Percentiles rank a stretch among this genome's conserved stretches.
Evolutionary conservation across 1,140 invertebrate genomes (phyloP).

Genomic region (Sarcophaga peregrina): DNA sequence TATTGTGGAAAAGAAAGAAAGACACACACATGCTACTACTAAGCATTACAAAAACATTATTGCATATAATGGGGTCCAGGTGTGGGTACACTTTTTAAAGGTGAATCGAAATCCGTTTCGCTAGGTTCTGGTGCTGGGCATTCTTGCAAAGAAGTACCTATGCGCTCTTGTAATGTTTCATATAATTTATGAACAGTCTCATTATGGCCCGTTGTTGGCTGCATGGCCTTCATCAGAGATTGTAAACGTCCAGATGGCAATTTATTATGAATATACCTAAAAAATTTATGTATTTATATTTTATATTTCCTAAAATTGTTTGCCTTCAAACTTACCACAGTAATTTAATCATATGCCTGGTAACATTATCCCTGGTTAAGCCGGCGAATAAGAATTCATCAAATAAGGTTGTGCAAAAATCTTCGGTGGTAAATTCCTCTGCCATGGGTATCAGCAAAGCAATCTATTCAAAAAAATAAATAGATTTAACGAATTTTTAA

Average conservation of each 20-base stretch:
- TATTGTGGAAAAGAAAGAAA: neutral
- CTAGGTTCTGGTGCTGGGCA: slow-evolving; percentile 69
- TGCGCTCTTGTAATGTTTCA: slow-evolving; percentile 81
- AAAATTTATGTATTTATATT: neutral
- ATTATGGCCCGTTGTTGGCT: slow-evolving; percentile 85
- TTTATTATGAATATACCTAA: slow-evolving; percentile 83
- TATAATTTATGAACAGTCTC: slow-evolving; percentile 86
- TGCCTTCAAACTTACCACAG: slow-evolving; percentile 78
- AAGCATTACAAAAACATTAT: slow-evolving; percentile 16
- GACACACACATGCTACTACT: too few species aligned
- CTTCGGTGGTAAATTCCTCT: slow-evolving; percentile 93
- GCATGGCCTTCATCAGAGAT: slow-evolving; percentile 87
- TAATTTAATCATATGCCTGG: slow-evolving; percentile 91
- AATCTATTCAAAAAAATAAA: slow-evolving; percentile 69
- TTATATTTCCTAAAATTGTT: neutral
- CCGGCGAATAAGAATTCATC: slow-evolving; percentile 96
- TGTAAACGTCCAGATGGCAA: slow-evolving; percentile 82
- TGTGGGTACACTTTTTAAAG: slow-evolving; percentile 86
- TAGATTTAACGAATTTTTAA: slow-evolving; percentile 44
- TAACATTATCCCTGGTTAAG: slow-evolving; percentile 89
- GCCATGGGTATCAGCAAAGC: slow-evolving; percentile 86
- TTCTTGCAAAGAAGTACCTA: slow-evolving; percentile 76
- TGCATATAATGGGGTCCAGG: slow-evolving; percentile 76
- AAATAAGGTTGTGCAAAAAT: slow-evolving; percentile 95
- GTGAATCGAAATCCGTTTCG: slow-evolving; percentile 83